These are phyloP conservation scores for Pelagia noctiluca DNA, from an alignment of 30 jellyfish, hydroid and myxozoan genomes.

Conservation along the genomic window DNA sequence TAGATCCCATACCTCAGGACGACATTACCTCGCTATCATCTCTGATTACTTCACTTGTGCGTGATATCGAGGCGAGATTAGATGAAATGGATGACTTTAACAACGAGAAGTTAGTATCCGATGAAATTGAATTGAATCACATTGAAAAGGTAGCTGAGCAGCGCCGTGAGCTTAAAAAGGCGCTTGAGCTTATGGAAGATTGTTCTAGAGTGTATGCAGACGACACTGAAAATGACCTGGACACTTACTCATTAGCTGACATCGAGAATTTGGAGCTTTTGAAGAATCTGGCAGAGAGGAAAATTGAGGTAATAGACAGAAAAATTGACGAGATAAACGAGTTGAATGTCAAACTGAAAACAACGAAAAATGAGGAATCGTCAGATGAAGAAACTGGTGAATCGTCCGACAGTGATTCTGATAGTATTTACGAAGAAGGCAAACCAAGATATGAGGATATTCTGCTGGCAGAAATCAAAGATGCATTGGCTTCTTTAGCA, in stretches of 20 bases:
- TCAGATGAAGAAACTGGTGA: neutral
- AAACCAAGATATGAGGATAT: neutral
- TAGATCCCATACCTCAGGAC: constrained; percentile 24
- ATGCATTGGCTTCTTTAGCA: neutral
- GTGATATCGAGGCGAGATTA: constrained; percentile 31
- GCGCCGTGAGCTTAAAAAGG: neutral
- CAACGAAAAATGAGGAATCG: neutral
- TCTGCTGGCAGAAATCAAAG: neutral
- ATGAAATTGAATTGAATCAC: constrained; percentile 4
- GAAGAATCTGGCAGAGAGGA: constrained; percentile 19
- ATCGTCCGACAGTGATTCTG: neutral
- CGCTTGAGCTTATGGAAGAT: neutral
- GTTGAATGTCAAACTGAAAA: neutral
- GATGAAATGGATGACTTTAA: constrained; percentile 36
- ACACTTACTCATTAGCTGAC: too few relatives aligned
- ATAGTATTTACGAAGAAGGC: neutral
- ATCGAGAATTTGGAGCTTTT: neutral
- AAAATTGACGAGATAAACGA: constrained; percentile 13
- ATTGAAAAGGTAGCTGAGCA: constrained; percentile 23
- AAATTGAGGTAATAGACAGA: constrained; percentile 13
- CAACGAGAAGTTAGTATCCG: constrained; percentile 1
- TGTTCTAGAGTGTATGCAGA: neutral
- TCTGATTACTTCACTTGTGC: constrained; percentile 28
- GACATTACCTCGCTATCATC: constrained; percentile 8
- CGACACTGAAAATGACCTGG: neutral